Base-by-base conservation (phyloP, 2,888 invertebrate genomes). In the Oeneis ivallda region DNA sequence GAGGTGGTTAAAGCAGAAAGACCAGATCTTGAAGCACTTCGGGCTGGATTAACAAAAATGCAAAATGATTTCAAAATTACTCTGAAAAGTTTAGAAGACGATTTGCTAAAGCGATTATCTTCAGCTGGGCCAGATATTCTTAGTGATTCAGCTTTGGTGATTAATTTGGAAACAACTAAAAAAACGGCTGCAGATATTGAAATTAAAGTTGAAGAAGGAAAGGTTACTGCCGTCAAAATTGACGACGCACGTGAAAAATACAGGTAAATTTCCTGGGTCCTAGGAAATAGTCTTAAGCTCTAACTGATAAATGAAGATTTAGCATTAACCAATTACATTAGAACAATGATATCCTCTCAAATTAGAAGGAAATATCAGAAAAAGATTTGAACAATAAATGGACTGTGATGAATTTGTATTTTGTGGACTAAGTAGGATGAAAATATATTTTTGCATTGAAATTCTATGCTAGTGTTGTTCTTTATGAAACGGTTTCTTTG, bases 11-110 rank as follows among this genome's bases (percentile, higher is more conserved):
- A 97, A 88, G 95, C 95, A 0, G 98, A 98, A 84, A 93, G 98
- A 70, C 98, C 98, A 0, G 98, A 98, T 83, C 93, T 98, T 67
- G 98, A 98, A 87, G 85, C 93, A 4, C 92, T 96, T 64, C 96
- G 98, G 77, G 93, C 96, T 0, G 94, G 95, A 57, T 91, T 98
- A 10, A 98, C 98, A 0, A 96, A 96, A 78, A 97, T 98, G 80
- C 98, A 98, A 80, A 98, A 98, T 78, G 96, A 96, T 79, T 98
- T 98, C 81, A 98, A 98, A 88, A 98, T 98, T 66, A 96, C 96
- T 0, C 88, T 98, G 19, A 98, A 98, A 82, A 93, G 93, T 56
- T 93, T 98, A n/a, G 98, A 98, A 92, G 98, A 98, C 79, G 97
- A 97, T 80, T 90, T 98, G 15, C 87, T 98, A 54, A 95, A 96